Percentiles rank a stretch among this genome's conserved stretches.
phyloP scores from a whole-genome alignment of 2,797 vertebrate genomes.

The Acipenser oxyrinchus region DNA sequence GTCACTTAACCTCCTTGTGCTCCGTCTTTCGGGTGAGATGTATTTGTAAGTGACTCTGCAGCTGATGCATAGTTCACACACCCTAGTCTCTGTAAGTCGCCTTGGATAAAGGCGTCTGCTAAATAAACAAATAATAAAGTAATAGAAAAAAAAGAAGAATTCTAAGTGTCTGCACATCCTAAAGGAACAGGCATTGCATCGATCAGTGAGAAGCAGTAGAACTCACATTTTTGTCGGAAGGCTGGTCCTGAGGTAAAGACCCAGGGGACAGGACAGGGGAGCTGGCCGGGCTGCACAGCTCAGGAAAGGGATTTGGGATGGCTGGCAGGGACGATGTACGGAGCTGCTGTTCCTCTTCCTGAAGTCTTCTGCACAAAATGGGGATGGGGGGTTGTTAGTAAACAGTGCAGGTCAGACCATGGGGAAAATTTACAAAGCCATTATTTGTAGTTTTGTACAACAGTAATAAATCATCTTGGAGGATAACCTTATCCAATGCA shows the following conservation, averaged over 20 bases:
- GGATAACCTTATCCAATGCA: no score
- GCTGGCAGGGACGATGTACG: slow-evolving; percentile 88
- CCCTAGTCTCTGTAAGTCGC: no score
- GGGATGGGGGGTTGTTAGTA: background rate
- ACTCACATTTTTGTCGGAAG: slow-evolving; percentile 58
- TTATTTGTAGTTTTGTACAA: background rate
- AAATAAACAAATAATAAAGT: no score
- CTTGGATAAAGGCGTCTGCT: no score
- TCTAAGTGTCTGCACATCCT: no score
- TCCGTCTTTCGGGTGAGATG: no score
- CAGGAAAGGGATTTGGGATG: slow-evolving; percentile 95
- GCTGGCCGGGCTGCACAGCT: slow-evolving; percentile 78
- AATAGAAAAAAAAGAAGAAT: no score
- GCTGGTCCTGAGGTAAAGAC: slow-evolving; percentile 80
- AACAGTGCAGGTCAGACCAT: slow-evolving; percentile 5
- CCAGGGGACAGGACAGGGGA: slow-evolving; percentile 76
- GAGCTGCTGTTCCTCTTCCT: slow-evolving; percentile 83
- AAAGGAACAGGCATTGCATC: background rate
- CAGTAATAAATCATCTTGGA: no score
- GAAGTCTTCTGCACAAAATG: slow-evolving; percentile 73
- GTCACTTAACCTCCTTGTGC: no score
- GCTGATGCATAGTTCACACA: no score
- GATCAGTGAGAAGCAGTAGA: slow-evolving; percentile 11
- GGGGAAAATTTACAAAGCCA: background rate
- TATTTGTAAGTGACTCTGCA: no score